A percentile compares a stretch with the other conserved stretches of the same genome.
Conservation (phyloP, 2,888 invertebrate genomes). For the Aelia acuminata region DNA sequence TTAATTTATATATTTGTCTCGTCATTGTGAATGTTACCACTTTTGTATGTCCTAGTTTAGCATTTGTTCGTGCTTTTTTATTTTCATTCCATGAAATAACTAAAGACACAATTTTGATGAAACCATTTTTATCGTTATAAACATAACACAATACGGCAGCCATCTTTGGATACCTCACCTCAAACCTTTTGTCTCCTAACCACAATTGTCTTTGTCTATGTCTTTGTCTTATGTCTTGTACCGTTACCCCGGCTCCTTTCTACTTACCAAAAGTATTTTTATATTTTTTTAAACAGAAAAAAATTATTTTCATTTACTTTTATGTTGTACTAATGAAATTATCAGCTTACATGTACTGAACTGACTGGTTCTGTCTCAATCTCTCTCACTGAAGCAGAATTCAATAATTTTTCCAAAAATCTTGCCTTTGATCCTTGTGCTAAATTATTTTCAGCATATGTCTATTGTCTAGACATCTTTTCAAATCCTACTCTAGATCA, state of each 20-base stretch:
- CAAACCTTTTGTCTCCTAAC: slow-evolving; percentile 61
- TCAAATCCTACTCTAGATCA: slow-evolving; percentile 40
- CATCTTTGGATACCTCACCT: slow-evolving; percentile 65
- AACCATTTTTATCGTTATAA: slow-evolving; percentile 33
- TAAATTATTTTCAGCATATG: slow-evolving; percentile 44
- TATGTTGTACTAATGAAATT: slow-evolving; percentile 60
- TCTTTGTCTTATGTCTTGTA: slow-evolving; percentile 65
- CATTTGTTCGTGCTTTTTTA: slow-evolving; percentile 64
- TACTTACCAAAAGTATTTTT: slow-evolving; percentile 48
- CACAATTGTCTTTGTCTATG: slow-evolving; percentile 64
- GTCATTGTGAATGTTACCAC: slow-evolving; percentile 66
- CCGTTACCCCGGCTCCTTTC: slow-evolving; percentile 58
- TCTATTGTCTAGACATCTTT: slow-evolving; percentile 30
- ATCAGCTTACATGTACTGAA: slow-evolving; percentile 40
- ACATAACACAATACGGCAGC: slow-evolving; percentile 64
- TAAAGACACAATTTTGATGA: slow-evolving; percentile 55
- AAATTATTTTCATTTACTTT: slow-evolving; percentile 52
- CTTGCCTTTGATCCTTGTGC: slow-evolving; percentile 34
- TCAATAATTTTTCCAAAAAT: slow-evolving; percentile 43
- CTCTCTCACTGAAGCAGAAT: background rate
- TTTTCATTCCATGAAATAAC: slow-evolving; percentile 64
- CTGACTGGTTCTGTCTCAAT: background rate
- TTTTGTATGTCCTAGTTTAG: slow-evolving; percentile 64
- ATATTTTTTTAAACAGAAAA: slow-evolving; percentile 56
- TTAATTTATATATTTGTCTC: slow-evolving; percentile 64